Percentiles rank a stretch among this genome's conserved stretches.
These are phyloP conservation scores for Ceyx cyanopectus DNA, from an alignment of 2,113 vertebrate species.

Conservation along the genomic window DNA sequence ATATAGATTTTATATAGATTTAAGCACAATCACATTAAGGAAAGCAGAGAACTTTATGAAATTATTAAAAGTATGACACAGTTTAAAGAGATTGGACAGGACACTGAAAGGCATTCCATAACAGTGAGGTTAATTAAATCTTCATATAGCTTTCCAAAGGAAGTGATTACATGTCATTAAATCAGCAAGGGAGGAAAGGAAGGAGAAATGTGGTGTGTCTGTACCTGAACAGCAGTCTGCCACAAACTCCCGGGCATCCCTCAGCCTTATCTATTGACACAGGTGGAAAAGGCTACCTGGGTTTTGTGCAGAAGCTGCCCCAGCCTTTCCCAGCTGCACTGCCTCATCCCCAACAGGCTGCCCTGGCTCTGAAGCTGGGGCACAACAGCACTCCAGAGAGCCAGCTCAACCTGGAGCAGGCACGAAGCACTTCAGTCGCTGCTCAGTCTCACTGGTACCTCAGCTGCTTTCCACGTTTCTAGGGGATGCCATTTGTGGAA, in stretches of 20 bases:
- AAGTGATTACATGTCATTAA: neutral
- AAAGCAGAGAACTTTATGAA: neutral
- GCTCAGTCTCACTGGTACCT: neutral
- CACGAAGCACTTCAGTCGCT: fast-evolving
- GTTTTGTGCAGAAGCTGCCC: neutral
- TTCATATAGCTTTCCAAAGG: neutral
- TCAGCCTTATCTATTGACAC: neutral
- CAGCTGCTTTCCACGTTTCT: neutral
- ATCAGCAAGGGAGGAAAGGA: neutral
- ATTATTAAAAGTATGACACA: neutral
- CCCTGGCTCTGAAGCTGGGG: neutral
- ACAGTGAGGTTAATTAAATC: neutral
- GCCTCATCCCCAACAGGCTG: neutral
- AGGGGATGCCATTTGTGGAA: neutral
- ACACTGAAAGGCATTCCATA: neutral
- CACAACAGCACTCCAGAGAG: neutral
- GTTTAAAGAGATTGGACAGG: neutral
- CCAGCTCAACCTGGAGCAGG: neutral
- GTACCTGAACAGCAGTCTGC: neutral
- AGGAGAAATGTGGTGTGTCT: neutral
- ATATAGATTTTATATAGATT: neutral
- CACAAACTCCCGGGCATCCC: no score
- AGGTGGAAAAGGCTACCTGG: neutral
- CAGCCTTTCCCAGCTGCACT: neutral
- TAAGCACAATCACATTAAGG: neutral